Percentiles rank a stretch among this genome's conserved stretches.
phyloP scores from a whole-genome alignment of 2,113 vertebrate genomes.

The Pitta sordida region DNA sequence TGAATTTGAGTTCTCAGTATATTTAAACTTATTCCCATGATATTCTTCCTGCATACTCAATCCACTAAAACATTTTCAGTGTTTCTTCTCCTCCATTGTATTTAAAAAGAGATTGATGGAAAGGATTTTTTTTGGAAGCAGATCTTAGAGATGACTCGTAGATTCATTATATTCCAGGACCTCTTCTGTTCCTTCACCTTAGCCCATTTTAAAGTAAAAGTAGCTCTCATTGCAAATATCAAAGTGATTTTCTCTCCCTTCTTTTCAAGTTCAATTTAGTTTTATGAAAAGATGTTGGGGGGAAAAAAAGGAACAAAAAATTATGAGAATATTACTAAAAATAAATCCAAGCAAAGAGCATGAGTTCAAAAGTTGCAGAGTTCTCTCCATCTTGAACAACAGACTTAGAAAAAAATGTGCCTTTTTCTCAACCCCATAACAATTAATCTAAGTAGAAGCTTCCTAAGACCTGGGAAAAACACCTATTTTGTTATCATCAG shows the following conservation, averaged over 20 bases:
- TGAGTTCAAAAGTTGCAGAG: neutral
- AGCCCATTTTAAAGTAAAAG: neutral
- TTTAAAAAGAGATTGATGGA: neutral
- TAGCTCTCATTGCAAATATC: neutral
- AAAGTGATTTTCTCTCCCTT: neutral
- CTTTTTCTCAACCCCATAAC: neutral
- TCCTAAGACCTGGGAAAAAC: neutral
- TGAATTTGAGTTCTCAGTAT: neutral
- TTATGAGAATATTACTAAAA: neutral
- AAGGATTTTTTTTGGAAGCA: neutral
- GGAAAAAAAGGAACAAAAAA: neutral
- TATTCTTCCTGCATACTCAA: neutral
- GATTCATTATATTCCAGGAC: neutral
- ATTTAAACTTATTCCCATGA: neutral
- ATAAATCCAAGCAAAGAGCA: neutral
- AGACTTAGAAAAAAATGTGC: neutral
- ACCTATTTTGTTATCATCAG: neutral
- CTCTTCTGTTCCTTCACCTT: neutral
- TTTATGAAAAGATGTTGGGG: neutral
- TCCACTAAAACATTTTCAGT: neutral
- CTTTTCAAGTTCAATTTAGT: neutral
- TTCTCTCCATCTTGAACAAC: neutral
- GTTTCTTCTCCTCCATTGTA: neutral
- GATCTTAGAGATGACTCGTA: neutral
- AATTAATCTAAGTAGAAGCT: neutral